phyloP scores from a whole-genome alignment of 92 coral and sea anemone species.

The Phymanthus crucifer region DNA sequence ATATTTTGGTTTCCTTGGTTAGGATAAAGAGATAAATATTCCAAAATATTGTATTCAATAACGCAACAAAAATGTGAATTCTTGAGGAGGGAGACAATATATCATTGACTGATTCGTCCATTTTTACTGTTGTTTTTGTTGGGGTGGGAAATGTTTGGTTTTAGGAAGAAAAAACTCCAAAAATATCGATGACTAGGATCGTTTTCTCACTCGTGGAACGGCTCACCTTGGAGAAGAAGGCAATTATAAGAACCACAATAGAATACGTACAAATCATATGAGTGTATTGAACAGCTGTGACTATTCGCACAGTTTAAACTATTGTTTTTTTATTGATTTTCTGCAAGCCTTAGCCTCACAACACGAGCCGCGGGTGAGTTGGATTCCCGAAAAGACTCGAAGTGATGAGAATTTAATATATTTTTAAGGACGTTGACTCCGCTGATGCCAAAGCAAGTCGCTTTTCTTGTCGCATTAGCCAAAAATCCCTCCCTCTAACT shows the following conservation, averaged over 20 bases:
- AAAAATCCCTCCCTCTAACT: conserved; percentile 1
- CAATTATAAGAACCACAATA: conserved; percentile 30
- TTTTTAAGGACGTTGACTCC: conserved; percentile 32
- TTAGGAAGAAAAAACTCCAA: background rate
- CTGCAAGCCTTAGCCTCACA: conserved; percentile 40
- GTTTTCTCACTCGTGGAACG: conserved; percentile 1
- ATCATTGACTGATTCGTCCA: background rate
- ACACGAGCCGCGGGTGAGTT: conserved; percentile 25
- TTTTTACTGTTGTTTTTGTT: background rate
- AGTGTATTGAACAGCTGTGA: conserved; percentile 50
- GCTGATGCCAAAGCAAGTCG: background rate
- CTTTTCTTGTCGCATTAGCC: conserved; percentile 3
- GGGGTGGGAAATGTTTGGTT: background rate
- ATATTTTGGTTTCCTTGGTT: conserved; percentile 1
- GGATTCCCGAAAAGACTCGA: conserved; percentile 28
- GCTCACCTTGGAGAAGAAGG: background rate
- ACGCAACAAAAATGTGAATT: background rate
- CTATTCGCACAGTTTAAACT: conserved; percentile 66
- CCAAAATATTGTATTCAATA: conserved; percentile 10
- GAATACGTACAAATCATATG: conserved; percentile 53
- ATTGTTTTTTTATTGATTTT: conserved; percentile 48
- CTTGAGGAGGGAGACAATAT: background rate
- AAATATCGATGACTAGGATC: background rate
- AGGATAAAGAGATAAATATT: conserved; percentile 16
- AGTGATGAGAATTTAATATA: conserved; percentile 37